Conservation (phyloP, 1,140 invertebrate genomes). For the Meloidogyne floridensis region DNA sequence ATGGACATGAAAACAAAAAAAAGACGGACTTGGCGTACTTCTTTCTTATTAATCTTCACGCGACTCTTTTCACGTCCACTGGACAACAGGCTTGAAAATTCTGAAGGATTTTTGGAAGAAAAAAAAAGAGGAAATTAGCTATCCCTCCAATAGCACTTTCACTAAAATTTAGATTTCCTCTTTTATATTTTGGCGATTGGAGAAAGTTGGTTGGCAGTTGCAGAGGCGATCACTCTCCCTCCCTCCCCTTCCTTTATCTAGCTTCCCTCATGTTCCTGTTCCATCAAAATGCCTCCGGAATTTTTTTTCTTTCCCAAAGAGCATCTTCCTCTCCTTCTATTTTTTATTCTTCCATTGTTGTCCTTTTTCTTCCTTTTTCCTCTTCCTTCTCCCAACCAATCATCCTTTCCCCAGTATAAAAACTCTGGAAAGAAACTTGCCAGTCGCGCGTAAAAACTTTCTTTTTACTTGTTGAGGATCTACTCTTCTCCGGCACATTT, state of each 20-base stretch:
- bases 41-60: background rate
- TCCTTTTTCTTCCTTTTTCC: background rate
- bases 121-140: background rate
- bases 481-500: background rate
- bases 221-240: too few relatives aligned
- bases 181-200: background rate
- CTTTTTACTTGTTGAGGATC: background rate
- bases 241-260: too few relatives aligned
- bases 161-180: background rate
- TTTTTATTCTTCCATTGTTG: background rate
- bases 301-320: constrained; percentile 1
- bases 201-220: background rate
- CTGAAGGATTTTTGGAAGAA: background rate
- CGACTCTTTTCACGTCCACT: constrained; percentile 2
- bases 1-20: background rate
- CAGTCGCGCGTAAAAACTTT: constrained; percentile 5
- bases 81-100: background rate
- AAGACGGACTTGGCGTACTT: background rate
- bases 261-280: background rate
- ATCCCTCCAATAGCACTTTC: background rate
- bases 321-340: background rate
- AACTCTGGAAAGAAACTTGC: background rate
- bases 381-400: background rate
- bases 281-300: constrained; percentile 8
- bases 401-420: background rate